These are phyloP conservation scores for Prionace glauca DNA, from an alignment of 2,797 vertebrate species.

Conservation along the genomic window DNA sequence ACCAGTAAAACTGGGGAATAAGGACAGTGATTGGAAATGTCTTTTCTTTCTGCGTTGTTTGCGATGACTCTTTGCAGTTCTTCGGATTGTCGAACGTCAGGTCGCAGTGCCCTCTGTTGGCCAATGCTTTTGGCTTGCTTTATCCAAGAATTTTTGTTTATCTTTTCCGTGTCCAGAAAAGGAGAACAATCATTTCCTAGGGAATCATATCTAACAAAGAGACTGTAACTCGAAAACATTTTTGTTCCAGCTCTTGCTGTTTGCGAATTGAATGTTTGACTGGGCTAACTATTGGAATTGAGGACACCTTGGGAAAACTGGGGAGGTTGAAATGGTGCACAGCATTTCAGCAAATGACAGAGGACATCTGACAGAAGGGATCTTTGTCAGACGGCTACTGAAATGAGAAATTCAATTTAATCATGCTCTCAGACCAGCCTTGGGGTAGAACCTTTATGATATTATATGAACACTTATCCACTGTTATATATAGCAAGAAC, in stretches of 20 bases:
- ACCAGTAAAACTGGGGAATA: too few relatives aligned
- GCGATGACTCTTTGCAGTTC: background rate
- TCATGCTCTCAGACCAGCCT: background rate
- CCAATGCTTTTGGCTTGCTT: background rate
- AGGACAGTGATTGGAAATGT: too few relatives aligned
- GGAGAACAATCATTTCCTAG: background rate
- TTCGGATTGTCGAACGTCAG: background rate
- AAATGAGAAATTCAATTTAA: background rate
- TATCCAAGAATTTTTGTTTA: background rate
- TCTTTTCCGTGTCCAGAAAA: background rate
- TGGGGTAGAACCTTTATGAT: background rate
- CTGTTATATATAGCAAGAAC: background rate
- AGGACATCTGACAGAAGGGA: background rate
- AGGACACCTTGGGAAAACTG: background rate
- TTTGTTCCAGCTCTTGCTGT: background rate
- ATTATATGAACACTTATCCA: background rate
- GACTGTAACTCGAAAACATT: background rate
- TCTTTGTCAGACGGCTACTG: background rate
- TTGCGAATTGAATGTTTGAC: background rate
- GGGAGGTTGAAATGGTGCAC: background rate
- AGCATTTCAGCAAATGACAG: background rate
- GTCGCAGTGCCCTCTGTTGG: background rate
- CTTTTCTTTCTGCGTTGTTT: too few relatives aligned
- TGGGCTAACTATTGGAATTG: background rate
- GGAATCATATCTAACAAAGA: background rate